These are phyloP conservation scores for Zapus hudsonius DNA, from an alignment of 2,113 vertebrate genomes.

Conservation along the genomic window DNA sequence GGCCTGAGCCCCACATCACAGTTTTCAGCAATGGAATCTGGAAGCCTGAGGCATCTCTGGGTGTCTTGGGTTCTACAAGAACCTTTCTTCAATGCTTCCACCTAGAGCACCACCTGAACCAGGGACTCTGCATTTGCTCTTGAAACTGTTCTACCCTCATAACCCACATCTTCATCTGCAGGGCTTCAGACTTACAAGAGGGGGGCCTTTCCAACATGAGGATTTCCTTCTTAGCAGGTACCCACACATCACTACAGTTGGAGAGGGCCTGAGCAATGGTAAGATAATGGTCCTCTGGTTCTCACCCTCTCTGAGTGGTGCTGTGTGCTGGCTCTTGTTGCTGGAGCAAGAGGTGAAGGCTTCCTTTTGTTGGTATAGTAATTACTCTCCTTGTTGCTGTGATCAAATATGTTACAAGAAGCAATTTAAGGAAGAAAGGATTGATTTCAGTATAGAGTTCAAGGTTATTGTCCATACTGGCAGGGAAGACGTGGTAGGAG, in stretches of 20 bases:
- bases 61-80: too few relatives aligned
- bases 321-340: neutral
- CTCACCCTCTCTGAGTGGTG: neutral
- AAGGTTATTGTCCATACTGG: too few relatives aligned
- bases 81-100: neutral
- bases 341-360: neutral
- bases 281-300: fast-evolving
- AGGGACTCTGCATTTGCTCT: neutral
- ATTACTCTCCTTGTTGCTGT: too few relatives aligned
- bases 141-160: neutral
- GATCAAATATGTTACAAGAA: too few relatives aligned
- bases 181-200: neutral
- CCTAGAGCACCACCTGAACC: neutral
- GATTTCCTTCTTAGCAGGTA: neutral
- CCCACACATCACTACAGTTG: fast-evolving
- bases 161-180: neutral
- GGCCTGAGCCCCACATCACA: neutral
- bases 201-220: neutral
- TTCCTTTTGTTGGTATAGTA: neutral
- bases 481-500: too few relatives aligned
- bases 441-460: too few relatives aligned
- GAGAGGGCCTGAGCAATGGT: fast-evolving
- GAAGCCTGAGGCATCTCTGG: neutral
- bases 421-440: too few relatives aligned
- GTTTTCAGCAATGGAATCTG: neutral